Conservation (phyloP, 2,888 invertebrate species). For the Nebria salina region DNA sequence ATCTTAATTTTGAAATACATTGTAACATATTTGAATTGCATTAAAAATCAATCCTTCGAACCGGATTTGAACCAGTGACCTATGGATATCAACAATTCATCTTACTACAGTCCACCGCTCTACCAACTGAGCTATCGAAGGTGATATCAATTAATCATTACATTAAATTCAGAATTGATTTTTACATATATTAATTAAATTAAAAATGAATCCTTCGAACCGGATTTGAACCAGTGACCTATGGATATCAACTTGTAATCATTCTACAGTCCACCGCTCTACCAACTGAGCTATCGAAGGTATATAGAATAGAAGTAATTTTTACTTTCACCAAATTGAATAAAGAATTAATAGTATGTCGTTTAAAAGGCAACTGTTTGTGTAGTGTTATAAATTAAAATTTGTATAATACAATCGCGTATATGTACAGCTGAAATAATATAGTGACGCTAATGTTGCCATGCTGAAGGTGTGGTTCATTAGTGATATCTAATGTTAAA, state of each 20-base stretch:
- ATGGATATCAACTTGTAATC: conserved; percentile 1
- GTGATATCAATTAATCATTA: background rate
- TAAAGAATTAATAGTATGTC: too few species aligned
- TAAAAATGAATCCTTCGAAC: background rate
- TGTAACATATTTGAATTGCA: too few species aligned
- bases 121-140: conserved; percentile 1
- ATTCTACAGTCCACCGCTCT: conserved; percentile 1
- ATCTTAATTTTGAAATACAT: too few species aligned
- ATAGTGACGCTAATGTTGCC: background rate
- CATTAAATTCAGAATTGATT: too few species aligned
- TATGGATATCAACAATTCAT: background rate
- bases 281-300: conserved; percentile 1
- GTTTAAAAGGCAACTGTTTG: background rate
- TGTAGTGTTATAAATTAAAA: background rate
- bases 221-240: conserved; percentile 1
- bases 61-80: background rate
- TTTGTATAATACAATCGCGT: background rate
- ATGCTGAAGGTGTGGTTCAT: too few species aligned
- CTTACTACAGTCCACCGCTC: background rate
- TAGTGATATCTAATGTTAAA: too few species aligned
- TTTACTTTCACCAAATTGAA: background rate
- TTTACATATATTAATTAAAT: background rate
- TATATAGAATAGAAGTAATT: background rate
- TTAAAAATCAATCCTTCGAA: too few species aligned
- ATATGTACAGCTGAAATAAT: background rate